These are phyloP conservation scores for Cyrtodaria siliqua DNA, from an alignment of 2,888 invertebrate genomes.

Conservation along the genomic window DNA sequence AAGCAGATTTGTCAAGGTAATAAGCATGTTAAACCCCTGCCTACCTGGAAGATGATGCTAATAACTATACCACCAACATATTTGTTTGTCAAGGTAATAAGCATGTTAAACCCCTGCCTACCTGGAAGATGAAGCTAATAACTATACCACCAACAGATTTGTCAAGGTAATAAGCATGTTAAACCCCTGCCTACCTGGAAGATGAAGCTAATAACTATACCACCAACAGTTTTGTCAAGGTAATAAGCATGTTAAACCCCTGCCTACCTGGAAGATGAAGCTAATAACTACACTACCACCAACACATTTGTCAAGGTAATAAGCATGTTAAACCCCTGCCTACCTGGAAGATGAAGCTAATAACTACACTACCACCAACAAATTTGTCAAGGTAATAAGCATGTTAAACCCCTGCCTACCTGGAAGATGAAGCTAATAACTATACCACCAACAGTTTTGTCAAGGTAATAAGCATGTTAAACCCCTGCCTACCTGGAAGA, in stretches of 20 bases:
- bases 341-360: too few species aligned
- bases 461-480: too few species aligned
- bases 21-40: slow-evolving; percentile 85
- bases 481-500: slow-evolving; percentile 85
- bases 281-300: slow-evolving; percentile 86
- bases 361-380: too few species aligned
- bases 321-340: too few species aligned
- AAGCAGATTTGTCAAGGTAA: slow-evolving; percentile 88
- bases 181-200: slow-evolving; percentile 83
- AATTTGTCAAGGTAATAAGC: slow-evolving; percentile 89
- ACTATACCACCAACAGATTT: slow-evolving; percentile 88
- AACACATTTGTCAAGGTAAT: slow-evolving; percentile 88
- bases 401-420: slow-evolving; percentile 85
- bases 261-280: slow-evolving; percentile 86
- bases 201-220: slow-evolving; percentile 87
- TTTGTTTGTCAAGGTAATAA: too few species aligned
- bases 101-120: slow-evolving; percentile 86
- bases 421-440: slow-evolving; percentile 87
- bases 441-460: slow-evolving; percentile 87
- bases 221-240: too few species aligned
- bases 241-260: slow-evolving; percentile 86
- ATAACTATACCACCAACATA: slow-evolving; percentile 87
- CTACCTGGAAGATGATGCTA: slow-evolving; percentile 87
- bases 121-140: slow-evolving; percentile 87
- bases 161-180: slow-evolving; percentile 87